Evolutionary conservation across 2,113 vertebrate species (phyloP), one percentile per base, ranked within the genome.

Genomic region (Leucopsar rothschildi): DNA sequence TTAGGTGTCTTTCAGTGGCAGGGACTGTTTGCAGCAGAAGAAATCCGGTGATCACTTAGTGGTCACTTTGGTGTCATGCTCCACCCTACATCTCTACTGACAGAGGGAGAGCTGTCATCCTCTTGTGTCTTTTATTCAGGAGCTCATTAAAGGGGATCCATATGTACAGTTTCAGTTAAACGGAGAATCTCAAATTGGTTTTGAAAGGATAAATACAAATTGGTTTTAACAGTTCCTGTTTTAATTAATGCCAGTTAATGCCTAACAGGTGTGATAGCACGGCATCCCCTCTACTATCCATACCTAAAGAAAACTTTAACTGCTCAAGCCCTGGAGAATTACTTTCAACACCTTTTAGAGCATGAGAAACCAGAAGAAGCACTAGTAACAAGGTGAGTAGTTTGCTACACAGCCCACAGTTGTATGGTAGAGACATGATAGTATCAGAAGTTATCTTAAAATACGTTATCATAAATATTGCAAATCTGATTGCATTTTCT

Each of bases 271-370:
- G 98, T 99, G 39, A 94, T 99, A 45, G 98, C 98, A 47, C 97
- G 98, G 31, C 98, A 99, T 79, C 98, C 98, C 5, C 97, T 98
- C 57, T 99, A 98, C 92, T 99, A 98, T 82, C 98, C 98, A 5
- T 98, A 99, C 96, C 97, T 99, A 82, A 98, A 98, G 97, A 98
- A 98, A 96, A 97, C 97, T 88, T 97, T 99, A 97, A 99, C 98
- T 61, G 95, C 98, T 76, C 93, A 98, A 63, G 97, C 97, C 24
- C 91, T 98, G 92, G 95, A 98, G 96, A 92, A 97, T 56, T 99
- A 98, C 86, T 99, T 99, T 86, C 96, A 98, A 27, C 98, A 99
- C 95, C 96, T 99, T 90, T 96, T 99, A 44, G 95, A 98, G 82
- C 96, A 82, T 33, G 96, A 98, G n/a, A 72, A 84, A 25, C 42